Conservation (phyloP, 1,140 invertebrate species). For the Brachionus angularis region DNA sequence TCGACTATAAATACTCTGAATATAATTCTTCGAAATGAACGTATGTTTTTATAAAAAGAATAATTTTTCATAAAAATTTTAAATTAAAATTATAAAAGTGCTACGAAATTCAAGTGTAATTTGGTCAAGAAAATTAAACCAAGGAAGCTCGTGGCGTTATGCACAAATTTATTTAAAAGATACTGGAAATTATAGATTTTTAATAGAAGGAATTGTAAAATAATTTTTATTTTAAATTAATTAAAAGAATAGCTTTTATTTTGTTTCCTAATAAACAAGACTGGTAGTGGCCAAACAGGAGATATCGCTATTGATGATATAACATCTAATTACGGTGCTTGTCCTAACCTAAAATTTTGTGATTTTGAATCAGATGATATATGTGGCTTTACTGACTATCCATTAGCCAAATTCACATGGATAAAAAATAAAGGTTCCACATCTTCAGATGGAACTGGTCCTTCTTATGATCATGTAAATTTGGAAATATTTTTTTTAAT, state of each 20-base stretch:
- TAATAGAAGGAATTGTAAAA: slow-evolving; percentile 43
- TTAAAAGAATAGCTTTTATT: no score
- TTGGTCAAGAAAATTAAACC: slow-evolving; percentile 26
- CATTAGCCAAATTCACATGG: slow-evolving; percentile 54
- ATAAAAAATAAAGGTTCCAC: slow-evolving; percentile 46
- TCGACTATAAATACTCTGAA: slow-evolving; percentile 30
- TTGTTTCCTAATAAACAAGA: not conserved
- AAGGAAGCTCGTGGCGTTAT: slow-evolving; percentile 35
- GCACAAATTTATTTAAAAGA: slow-evolving; percentile 21
- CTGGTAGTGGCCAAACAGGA: slow-evolving; percentile 20
- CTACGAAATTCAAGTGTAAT: not conserved
- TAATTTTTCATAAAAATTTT: not conserved
- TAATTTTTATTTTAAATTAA: no score
- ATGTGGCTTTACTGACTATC: slow-evolving; percentile 51
- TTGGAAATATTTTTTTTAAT: not conserved
- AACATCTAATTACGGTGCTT: not conserved
- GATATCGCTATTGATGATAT: slow-evolving; percentile 43
- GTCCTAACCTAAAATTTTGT: slow-evolving; percentile 6
- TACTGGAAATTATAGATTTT: slow-evolving; percentile 22
- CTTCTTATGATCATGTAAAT: slow-evolving; percentile 43
- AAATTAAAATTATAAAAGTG: not conserved
- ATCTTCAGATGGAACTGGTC: slow-evolving; percentile 44
- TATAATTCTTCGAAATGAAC: not conserved
- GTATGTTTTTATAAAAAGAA: slow-evolving; percentile 13
- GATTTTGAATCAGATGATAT: slow-evolving; percentile 42